Evolutionary conservation across 2,888 invertebrate genomes (phyloP).

Genomic region (Zaprionus bogoriensis): DNA sequence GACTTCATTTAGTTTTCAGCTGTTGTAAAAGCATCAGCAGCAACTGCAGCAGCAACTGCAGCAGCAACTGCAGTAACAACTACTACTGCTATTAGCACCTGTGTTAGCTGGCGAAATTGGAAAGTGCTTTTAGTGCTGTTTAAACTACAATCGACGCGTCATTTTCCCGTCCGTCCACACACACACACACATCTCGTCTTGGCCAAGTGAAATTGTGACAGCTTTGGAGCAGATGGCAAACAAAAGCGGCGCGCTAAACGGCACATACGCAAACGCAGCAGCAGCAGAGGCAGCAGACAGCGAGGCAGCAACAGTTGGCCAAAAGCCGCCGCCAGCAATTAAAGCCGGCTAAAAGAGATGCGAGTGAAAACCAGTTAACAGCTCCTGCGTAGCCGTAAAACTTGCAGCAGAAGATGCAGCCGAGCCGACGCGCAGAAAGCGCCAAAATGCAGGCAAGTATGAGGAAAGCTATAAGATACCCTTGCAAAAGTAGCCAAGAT

Average conservation of each 20-base stretch:
- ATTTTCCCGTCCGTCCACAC: slow-evolving; percentile 12
- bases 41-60: neutral
- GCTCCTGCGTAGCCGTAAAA: slow-evolving; percentile 37
- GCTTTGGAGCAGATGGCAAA: slow-evolving; percentile 54
- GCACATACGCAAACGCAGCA: slow-evolving; percentile 30
- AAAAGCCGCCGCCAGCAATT: slow-evolving; percentile 45
- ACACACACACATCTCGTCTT: slow-evolving; percentile 24
- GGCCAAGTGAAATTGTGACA: slow-evolving; percentile 63
- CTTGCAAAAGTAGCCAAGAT: neutral
- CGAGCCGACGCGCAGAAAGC: slow-evolving; percentile 14
- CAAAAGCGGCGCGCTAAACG: slow-evolving; percentile 33
- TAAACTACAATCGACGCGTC: slow-evolving; percentile 31
- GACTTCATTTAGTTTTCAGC: slow-evolving; percentile 10
- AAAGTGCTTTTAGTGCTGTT: slow-evolving; percentile 54
- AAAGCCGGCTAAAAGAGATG: slow-evolving; percentile 38
- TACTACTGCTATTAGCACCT: slow-evolving; percentile 14
- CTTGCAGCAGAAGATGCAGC: slow-evolving; percentile 47
- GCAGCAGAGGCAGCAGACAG: neutral
- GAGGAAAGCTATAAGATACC: slow-evolving; percentile 6
- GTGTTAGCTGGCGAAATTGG: slow-evolving; percentile 34
- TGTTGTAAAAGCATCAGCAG: slow-evolving; percentile 5
- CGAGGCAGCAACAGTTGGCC: slow-evolving; percentile 15
- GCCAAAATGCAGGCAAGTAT: slow-evolving; percentile 20
- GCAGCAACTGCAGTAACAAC: neutral
- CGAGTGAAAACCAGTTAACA: slow-evolving; percentile 45